Evolutionary conservation across 2,888 invertebrate species (phyloP).

Genomic region (Epinotia demarniana): DNA sequence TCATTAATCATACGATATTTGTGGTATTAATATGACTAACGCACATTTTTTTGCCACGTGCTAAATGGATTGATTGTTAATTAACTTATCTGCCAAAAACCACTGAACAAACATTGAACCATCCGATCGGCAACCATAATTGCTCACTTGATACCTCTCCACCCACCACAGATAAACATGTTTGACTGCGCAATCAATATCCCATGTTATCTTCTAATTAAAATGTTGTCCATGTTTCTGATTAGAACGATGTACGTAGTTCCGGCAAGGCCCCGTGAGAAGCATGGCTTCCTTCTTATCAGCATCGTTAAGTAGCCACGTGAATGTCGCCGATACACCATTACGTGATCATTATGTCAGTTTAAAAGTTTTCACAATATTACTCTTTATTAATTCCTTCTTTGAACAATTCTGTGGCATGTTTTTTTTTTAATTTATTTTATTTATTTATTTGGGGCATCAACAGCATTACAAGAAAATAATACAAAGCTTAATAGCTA

Average conservation of each 20-base stretch:
- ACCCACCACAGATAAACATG: slow-evolving; percentile 31
- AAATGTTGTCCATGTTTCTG: slow-evolving; percentile 38
- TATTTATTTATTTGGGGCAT: too few relatives aligned
- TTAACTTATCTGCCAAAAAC: slow-evolving; percentile 26
- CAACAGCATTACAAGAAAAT: too few relatives aligned
- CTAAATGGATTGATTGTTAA: slow-evolving; percentile 5
- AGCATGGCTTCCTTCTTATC: slow-evolving; percentile 27
- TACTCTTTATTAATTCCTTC: not conserved
- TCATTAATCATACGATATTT: not conserved
- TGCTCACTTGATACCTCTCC: slow-evolving; percentile 35
- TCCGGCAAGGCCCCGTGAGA: slow-evolving; percentile 33
- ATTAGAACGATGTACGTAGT: slow-evolving; percentile 13
- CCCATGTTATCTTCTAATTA: slow-evolving; percentile 33
- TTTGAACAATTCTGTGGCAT: too few relatives aligned
- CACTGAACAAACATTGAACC: slow-evolving; percentile 15
- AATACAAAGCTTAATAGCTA: too few relatives aligned
- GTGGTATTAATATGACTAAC: not conserved
- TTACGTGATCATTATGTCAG: slow-evolving; percentile 37
- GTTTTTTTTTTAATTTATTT: too few relatives aligned
- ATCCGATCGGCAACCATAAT: slow-evolving; percentile 23
- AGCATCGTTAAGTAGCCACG: slow-evolving; percentile 3
- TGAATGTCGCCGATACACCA: slow-evolving; percentile 4
- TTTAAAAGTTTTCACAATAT: not conserved
- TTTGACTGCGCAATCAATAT: slow-evolving; percentile 14
- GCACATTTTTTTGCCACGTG: slow-evolving; percentile 11